These are phyloP conservation scores for Rhynchomys soricoides DNA, from an alignment of 2,113 vertebrate species.

Conservation along the genomic window DNA sequence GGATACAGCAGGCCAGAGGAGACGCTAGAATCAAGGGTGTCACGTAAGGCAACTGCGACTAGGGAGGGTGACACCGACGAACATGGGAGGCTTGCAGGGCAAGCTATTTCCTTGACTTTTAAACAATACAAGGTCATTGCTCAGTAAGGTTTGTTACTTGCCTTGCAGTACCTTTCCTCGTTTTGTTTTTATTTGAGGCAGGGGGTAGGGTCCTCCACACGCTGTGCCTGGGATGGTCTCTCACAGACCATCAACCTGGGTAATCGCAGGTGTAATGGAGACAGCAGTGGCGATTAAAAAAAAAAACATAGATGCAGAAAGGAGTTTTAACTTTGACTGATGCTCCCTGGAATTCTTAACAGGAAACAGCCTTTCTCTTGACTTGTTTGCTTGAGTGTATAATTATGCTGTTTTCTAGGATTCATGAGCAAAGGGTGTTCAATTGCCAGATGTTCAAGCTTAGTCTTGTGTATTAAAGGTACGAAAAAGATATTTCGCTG, in stretches of 20 bases:
- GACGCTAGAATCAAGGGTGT: conserved; percentile 15
- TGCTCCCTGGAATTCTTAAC: conserved; percentile 43
- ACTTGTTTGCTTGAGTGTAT: conserved; percentile 65
- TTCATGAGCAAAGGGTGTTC: conserved; percentile 67
- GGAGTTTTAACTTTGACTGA: conserved; percentile 56
- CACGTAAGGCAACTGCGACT: background rate
- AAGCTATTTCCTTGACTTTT: conserved; percentile 62
- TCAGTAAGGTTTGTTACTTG: background rate
- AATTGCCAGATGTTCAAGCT: conserved; percentile 63
- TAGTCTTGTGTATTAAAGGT: conserved; percentile 47
- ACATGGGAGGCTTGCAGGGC: background rate
- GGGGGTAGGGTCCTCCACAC: background rate
- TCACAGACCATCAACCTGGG: background rate
- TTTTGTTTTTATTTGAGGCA: background rate
- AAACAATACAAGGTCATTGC: conserved; percentile 37
- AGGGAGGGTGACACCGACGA: background rate
- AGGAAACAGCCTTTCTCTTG: background rate
- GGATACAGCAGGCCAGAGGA: conserved; percentile 45
- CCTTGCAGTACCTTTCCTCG: background rate
- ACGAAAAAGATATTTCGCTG: conserved; percentile 32
- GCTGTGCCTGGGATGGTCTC: background rate
- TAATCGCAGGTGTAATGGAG: conserved; percentile 29
- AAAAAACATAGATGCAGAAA: background rate
- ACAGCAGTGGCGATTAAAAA: background rate
- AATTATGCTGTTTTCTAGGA: conserved; percentile 73